Base-by-base conservation (phyloP, 2,797 vertebrate genomes). In the Microctenopoma steveboyesi region DNA sequence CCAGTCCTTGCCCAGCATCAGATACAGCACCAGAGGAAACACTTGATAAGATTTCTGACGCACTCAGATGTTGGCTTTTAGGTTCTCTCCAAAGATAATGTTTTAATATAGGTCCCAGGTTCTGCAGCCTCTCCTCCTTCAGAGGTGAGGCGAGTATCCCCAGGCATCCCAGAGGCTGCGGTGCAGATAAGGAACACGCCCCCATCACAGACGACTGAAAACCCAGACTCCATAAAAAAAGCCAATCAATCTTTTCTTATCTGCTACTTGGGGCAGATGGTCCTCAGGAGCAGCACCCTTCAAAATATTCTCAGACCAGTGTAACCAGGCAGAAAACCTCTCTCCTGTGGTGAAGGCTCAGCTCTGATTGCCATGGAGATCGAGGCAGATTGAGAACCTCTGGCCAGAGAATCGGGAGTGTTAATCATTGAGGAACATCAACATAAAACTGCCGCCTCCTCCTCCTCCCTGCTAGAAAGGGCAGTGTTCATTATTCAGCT, bases 341-440 rank as follows among this genome's bases (percentile, higher is more conserved):
- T 48, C 68, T 76, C 70, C 72, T 28, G 63, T 3, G 4, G 77
- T 43, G 70, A 69, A 28, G 25, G 49, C 14, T 42, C 68, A 30
- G 48, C 70, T 75, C 64, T 25, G 82, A 89, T 79, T 53, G 54
- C 82, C 81, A 82, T 78, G 80, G 84, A 83, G 90, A 90, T 82
- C 5, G 1, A 50, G 72, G 56, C 74, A 85, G 74, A 85, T 57
- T 86, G 51, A 76, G 59, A 69, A 62, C 37, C 71, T 72, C 58
- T 63, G 64, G 52, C 60, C 42, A 3, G 53, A 53, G 13, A 71
- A 51, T 39, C 45, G 5, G 53, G 47, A 64, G 55, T 47, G 83
- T 91, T 85, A 90, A 86, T 90, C 86, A 89, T 40, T 68, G 33
- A 43, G 58, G 50, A 73, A 78, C 89, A 89, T 85, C 76, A 81